phyloP scores from a whole-genome alignment of 2,113 vertebrate genomes.

The Bos taurus region DNA sequence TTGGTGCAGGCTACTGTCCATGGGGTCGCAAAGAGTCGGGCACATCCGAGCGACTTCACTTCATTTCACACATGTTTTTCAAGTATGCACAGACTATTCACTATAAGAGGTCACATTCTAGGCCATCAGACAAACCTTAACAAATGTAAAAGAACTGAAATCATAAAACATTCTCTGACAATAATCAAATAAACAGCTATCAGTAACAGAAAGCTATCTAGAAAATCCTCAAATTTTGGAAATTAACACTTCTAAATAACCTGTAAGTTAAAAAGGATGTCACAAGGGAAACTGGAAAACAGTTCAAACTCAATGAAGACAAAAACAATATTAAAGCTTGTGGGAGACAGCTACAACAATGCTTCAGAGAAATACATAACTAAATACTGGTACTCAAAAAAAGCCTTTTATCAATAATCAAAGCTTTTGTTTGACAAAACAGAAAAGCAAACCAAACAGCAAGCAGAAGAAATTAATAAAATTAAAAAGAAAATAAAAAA shows the following conservation, averaged over 20 bases:
- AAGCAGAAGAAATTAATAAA: background rate
- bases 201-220: background rate
- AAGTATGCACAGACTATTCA: background rate
- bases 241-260: slow-evolving; percentile 6
- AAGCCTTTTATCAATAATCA: background rate
- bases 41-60: no score
- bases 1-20: no score
- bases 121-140: background rate
- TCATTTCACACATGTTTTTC: background rate
- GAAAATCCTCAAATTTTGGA: background rate
- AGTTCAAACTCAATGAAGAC: background rate
- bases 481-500: background rate
- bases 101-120: background rate
- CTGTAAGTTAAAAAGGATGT: background rate
- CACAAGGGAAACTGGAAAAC: background rate
- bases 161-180: background rate
- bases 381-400: background rate
- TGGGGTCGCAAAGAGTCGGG: no score
- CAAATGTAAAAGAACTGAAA: background rate
- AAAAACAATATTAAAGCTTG: background rate
- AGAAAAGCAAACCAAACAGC: background rate
- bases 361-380: background rate
- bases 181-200: background rate
- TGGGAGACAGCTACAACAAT: background rate
- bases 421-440: background rate